Evolutionary conservation across 2,113 vertebrate genomes (phyloP), one percentile per base, ranked within the genome.

Genomic region (Cisticola juncidis): DNA sequence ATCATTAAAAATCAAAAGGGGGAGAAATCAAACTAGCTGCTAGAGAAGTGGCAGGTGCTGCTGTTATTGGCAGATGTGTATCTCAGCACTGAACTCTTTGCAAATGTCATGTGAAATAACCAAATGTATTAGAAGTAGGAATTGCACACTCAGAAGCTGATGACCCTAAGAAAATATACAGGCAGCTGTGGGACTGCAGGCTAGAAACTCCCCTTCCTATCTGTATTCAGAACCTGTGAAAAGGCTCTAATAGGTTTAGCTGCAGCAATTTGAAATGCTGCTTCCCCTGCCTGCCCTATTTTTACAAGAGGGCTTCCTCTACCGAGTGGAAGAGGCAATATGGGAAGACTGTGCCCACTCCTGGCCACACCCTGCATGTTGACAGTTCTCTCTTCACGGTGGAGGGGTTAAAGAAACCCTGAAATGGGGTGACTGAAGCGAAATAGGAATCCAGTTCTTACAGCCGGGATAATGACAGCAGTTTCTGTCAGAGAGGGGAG

Each of bases 391-490:
- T 73, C 60, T 33, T 70, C 50, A 14, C 31, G 26, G 47, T 38
- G 45, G 36, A 48, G 54, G 9, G 22, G 42, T 78, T 73, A 66
- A 69, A 38, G 9, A 38, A 73, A 48, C 25, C 25, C n/a, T n/a
- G 36, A 64, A 65, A 85, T 19, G 11, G 9, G 25, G 79, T 24
- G 40, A 61, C 44, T 25, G 48, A 81, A 65, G 47, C 12, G 44
- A 54, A 50, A 35, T 17, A 35, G 0, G 0, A 64, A 54, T 45
- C 29, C 1, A 1, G n/a, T n/a, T 65, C 50, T 42, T 81, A 33
- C 47, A 54, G 56, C 33, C 5, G 5, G 47, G 56, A 25, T 61
- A 61, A 70, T 21, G 24, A 78, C 20, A 81, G 69, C 51, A 81
- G 47, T 35, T 70, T 66, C 56, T 78, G 29, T 10, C 60, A 66